These are phyloP conservation scores for Aeoliscus strigatus DNA, from an alignment of 2,797 vertebrate species.

Conservation along the genomic window DNA sequence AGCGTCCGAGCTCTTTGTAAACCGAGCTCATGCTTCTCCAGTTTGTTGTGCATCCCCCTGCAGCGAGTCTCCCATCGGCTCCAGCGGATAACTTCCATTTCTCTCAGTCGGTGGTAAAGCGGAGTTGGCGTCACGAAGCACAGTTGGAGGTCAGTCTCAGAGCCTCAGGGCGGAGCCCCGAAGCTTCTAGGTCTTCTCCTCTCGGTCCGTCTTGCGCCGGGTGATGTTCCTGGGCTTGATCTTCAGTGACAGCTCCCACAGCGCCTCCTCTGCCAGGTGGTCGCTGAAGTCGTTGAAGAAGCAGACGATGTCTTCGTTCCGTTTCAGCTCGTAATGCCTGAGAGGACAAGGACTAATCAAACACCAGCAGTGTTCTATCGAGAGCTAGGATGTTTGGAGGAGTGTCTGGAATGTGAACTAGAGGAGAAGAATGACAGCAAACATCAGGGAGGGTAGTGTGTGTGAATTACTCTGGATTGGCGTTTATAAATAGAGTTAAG, in stretches of 20 bases:
- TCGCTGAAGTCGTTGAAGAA: constrained; percentile 99
- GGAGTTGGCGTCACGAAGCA: constrained; percentile 75
- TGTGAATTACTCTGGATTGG: too few species aligned
- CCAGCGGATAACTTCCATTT: constrained; percentile 41
- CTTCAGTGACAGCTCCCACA: constrained; percentile 99
- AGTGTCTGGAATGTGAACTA: too few species aligned
- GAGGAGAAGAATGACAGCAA: too few species aligned
- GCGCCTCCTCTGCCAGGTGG: constrained; percentile 95
- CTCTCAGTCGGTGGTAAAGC: constrained; percentile 68
- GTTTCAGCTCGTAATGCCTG: constrained; percentile 95
- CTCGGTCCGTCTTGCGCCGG: constrained; percentile 88
- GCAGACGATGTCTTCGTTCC: constrained; percentile 92
- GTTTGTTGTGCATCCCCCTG: constrained; percentile 48
- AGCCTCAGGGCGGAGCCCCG: constrained; percentile 15
- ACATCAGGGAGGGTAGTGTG: too few species aligned
- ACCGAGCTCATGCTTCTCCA: constrained; percentile 44
- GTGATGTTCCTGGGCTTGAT: constrained; percentile 95
- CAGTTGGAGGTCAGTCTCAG: constrained; percentile 69
- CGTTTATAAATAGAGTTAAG: too few species aligned
- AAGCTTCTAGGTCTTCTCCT: constrained; percentile 89
- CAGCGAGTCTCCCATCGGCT: constrained; percentile 51
- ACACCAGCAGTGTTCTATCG: constrained; percentile 8
- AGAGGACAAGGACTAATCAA: constrained; percentile 10
- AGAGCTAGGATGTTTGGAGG: too few species aligned
- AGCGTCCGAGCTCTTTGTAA: constrained; percentile 51